Percentiles rank a stretch among this genome's conserved stretches.
phyloP scores from a whole-genome alignment of 2,888 invertebrate genomes.

The Clanis bilineata region DNA sequence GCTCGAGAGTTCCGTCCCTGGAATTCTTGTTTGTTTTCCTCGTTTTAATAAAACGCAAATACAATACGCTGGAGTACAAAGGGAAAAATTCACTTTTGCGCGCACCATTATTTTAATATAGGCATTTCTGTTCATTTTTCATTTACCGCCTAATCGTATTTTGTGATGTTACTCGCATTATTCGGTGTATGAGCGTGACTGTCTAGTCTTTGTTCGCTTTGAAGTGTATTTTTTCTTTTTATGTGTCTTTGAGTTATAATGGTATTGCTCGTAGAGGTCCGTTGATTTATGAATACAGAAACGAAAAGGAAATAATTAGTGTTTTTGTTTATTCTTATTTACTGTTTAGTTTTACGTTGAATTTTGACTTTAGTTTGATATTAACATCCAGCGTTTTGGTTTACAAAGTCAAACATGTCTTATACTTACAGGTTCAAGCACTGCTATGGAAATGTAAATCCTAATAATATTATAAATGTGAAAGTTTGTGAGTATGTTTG shows the following conservation, averaged over 20 bases:
- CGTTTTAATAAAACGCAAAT: constrained; percentile 61
- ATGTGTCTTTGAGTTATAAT: not conserved
- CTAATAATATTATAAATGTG: no score
- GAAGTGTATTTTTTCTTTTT: not conserved
- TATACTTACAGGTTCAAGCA: no score
- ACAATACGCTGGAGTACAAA: constrained; percentile 56
- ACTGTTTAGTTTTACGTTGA: no score
- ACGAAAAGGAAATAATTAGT: not conserved
- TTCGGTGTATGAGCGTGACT: not conserved
- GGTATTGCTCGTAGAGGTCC: not conserved
- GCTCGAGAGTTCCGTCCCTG: not conserved
- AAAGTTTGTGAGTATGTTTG: no score
- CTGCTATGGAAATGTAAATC: no score
- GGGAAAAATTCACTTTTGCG: constrained; percentile 54
- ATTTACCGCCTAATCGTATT: constrained; percentile 39
- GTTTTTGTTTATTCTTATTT: not conserved
- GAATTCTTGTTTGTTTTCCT: constrained; percentile 56
- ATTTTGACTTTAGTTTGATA: no score
- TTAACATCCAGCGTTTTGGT: no score
- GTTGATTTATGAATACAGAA: not conserved
- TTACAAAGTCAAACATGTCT: no score
- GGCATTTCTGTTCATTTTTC: constrained; percentile 39
- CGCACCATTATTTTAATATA: constrained; percentile 50
- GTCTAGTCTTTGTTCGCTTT: not conserved
- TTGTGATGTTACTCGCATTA: constrained; percentile 30